Conservation (phyloP, 53 echinoderm and acorn worm genomes). For the Zoroaster sp. region DNA sequence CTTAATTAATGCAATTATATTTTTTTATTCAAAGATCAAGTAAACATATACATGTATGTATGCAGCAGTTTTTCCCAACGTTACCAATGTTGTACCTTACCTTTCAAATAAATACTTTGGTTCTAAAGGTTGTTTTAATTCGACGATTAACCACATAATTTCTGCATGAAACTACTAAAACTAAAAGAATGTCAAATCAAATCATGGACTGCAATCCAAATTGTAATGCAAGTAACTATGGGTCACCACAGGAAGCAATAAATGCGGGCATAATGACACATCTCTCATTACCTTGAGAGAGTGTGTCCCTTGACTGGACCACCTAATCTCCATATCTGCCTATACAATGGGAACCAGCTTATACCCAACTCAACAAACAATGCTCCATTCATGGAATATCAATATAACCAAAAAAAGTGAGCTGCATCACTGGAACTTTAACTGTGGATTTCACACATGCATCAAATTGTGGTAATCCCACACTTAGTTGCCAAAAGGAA, state of each 20-base stretch:
- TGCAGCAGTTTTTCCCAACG: too few species aligned
- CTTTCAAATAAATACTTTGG: too few species aligned
- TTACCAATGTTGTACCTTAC: too few species aligned
- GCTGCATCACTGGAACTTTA: background rate
- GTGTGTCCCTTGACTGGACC: background rate
- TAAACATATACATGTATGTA: too few species aligned
- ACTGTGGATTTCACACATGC: background rate
- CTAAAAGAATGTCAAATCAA: too few species aligned
- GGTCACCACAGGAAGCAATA: background rate
- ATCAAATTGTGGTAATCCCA: constrained; percentile 2
- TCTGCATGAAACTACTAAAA: too few species aligned
- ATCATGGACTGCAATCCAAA: too few species aligned
- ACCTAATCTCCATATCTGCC: constrained; percentile 15
- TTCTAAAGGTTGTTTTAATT: too few species aligned
- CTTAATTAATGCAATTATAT: too few species aligned
- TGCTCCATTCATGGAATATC: constrained; percentile 28
- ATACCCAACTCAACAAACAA: constrained; percentile 31
- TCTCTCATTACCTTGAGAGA: constrained; percentile 24
- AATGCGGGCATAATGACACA: constrained; percentile 16
- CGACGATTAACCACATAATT: too few species aligned
- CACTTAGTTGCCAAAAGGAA: too few species aligned
- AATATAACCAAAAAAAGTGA: background rate
- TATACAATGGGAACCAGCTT: constrained; percentile 5
- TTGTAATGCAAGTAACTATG: background rate
- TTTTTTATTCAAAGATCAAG: too few species aligned